phyloP scores from a whole-genome alignment of 2,113 vertebrate genomes.

The Sitta europaea region DNA sequence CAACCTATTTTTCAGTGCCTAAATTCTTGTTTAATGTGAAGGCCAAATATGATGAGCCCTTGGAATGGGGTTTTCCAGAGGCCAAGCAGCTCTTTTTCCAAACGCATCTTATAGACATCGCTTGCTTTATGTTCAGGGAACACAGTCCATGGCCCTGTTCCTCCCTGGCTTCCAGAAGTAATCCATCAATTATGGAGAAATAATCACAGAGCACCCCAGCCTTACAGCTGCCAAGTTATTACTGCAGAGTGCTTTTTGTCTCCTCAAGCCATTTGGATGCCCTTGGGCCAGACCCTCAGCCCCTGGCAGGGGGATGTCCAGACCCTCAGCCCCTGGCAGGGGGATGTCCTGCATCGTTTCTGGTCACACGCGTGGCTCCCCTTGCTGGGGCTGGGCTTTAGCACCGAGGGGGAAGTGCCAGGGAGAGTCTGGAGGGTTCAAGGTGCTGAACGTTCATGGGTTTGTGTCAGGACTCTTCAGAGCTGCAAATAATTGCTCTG shows the following conservation, averaged over 20 bases:
- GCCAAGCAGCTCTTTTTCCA: background rate
- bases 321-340: background rate
- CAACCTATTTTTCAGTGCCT: background rate
- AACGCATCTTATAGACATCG: background rate
- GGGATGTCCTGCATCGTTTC: background rate
- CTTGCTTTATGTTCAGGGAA: background rate
- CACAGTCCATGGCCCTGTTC: background rate
- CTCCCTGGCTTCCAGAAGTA: background rate
- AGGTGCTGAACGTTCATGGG: background rate
- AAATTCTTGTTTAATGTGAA: background rate
- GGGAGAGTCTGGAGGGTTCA: background rate
- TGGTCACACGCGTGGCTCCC: background rate
- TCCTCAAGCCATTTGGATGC: background rate
- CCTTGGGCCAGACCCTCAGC: background rate
- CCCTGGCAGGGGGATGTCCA: background rate
- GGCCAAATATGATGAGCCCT: background rate
- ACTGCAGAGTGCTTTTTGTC: background rate
- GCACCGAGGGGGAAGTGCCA: background rate
- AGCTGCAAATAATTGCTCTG: background rate
- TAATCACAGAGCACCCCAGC: background rate
- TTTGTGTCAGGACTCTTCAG: background rate
- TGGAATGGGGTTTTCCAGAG: background rate
- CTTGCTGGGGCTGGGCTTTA: background rate
- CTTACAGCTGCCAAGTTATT: background rate
- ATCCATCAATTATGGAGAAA: background rate